Conservation (phyloP, 2,113 vertebrate genomes). For the Rhinolophus ferrumequinum region DNA sequence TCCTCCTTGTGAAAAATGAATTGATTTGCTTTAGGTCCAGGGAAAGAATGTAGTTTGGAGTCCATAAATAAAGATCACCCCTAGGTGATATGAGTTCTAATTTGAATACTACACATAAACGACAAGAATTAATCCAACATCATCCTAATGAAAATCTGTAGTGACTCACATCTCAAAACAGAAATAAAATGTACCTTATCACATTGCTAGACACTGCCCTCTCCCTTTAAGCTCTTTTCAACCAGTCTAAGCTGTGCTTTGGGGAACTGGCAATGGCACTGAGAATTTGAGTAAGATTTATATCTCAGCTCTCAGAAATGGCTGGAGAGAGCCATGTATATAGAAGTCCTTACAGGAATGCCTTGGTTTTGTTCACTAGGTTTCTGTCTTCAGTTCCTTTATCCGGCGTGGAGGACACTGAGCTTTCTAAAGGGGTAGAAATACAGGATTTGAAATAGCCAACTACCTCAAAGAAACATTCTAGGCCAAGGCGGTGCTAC, state of each 20-base stretch:
- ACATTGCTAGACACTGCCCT: neutral
- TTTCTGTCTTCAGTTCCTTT: slow-evolving; percentile 5
- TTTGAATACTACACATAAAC: neutral
- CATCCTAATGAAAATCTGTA: slow-evolving; percentile 37
- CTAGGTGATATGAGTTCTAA: slow-evolving; percentile 26
- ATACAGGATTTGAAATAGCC: neutral
- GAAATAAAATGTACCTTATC: slow-evolving; percentile 9
- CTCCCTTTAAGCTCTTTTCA: slow-evolving; percentile 16
- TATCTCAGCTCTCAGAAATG: neutral
- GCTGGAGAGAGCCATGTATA: neutral
- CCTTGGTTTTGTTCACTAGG: neutral
- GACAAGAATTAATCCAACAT: neutral
- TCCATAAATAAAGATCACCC: neutral
- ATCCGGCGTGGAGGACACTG: neutral
- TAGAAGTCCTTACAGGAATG: neutral
- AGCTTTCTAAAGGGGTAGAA: neutral
- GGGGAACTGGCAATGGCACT: neutral
- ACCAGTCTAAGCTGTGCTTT: neutral
- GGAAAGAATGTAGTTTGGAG: neutral
- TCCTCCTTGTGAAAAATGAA: neutral
- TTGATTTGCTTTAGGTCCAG: slow-evolving; percentile 11
- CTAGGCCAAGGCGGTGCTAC: neutral
- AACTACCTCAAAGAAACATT: neutral
- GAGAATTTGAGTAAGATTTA: neutral
- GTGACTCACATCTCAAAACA: neutral